Evolutionary conservation across 2,113 vertebrate species (phyloP).

Genomic region (Meriones unguiculatus): DNA sequence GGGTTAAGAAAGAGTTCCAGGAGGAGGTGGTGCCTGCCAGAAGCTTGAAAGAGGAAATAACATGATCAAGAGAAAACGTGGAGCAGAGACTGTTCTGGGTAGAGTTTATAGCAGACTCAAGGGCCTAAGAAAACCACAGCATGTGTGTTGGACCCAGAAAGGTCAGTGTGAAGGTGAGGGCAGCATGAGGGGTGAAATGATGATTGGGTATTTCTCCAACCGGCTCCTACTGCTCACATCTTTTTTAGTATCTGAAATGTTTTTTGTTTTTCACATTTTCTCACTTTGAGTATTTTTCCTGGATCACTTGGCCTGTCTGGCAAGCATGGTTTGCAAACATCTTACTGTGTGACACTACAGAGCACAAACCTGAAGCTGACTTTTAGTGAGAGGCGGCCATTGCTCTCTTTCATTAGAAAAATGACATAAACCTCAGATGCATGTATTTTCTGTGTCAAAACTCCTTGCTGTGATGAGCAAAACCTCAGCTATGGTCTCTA

Average conservation of each 20-base stretch:
- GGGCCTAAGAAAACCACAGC: not conserved
- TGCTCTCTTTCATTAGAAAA: conserved; percentile 31
- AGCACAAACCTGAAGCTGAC: not conserved
- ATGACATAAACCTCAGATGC: not conserved
- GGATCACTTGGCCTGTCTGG: not conserved
- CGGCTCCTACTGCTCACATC: not conserved
- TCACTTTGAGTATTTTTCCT: not conserved
- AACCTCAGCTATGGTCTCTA: not conserved
- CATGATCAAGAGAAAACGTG: not conserved
- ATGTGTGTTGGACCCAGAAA: not conserved
- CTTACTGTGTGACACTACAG: not conserved
- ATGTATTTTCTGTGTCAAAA: conserved; percentile 47
- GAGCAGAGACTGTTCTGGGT: not conserved
- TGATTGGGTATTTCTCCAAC: not conserved
- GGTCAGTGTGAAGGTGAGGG: not conserved
- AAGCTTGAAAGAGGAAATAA: conserved; percentile 21
- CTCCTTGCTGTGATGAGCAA: not conserved
- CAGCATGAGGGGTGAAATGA: not conserved
- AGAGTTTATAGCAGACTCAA: conserved; percentile 3
- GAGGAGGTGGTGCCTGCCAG: not conserved
- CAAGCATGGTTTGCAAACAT: not conserved
- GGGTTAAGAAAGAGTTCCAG: not conserved
- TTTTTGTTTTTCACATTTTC: not conserved
- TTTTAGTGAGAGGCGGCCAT: not conserved
- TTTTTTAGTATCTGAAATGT: not conserved